Evolutionary conservation across 2,888 invertebrate genomes (phyloP).

Genomic region (Tenthredo livida): DNA sequence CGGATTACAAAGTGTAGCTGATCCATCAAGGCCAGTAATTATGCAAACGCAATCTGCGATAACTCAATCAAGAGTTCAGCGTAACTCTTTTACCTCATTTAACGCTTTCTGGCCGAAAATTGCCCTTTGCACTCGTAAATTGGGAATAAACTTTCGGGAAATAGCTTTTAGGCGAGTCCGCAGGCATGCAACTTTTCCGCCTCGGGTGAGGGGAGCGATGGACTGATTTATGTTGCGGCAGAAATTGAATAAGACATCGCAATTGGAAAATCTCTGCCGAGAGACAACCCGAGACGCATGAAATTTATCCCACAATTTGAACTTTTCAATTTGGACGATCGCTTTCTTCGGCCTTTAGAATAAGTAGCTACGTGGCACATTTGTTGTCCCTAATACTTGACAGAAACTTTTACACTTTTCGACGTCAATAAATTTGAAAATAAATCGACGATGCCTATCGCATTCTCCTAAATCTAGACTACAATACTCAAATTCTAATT

Average conservation of each 20-base stretch:
- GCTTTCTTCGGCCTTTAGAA: background rate
- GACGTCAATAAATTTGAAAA: background rate
- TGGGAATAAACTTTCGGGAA: slow-evolving; percentile 10
- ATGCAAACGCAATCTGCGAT: slow-evolving; percentile 24
- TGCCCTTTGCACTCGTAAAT: slow-evolving; percentile 36
- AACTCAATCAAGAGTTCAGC: slow-evolving; percentile 12
- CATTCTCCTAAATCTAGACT: background rate
- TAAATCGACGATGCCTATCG: background rate
- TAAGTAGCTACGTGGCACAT: background rate
- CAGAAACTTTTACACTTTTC: background rate
- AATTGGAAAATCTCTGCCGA: background rate
- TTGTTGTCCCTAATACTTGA: background rate
- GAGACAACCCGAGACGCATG: background rate
- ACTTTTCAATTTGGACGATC: slow-evolving; percentile 22
- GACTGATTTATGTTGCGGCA: slow-evolving; percentile 22
- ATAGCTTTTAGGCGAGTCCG: slow-evolving; percentile 10
- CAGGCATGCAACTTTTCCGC: slow-evolving; percentile 20
- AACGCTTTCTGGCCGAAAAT: slow-evolving; percentile 30
- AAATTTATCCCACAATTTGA: slow-evolving; percentile 5
- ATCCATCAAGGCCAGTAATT: slow-evolving; percentile 28
- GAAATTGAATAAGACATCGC: slow-evolving; percentile 13
- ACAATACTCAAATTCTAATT: background rate
- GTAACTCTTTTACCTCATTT: slow-evolving; percentile 35
- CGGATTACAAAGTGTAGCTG: background rate
- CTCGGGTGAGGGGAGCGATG: background rate